A percentile compares a stretch with the other conserved stretches of the same genome.
phyloP scores from a whole-genome alignment of 1,140 invertebrate genomes.

The Drosophila azteca region DNA sequence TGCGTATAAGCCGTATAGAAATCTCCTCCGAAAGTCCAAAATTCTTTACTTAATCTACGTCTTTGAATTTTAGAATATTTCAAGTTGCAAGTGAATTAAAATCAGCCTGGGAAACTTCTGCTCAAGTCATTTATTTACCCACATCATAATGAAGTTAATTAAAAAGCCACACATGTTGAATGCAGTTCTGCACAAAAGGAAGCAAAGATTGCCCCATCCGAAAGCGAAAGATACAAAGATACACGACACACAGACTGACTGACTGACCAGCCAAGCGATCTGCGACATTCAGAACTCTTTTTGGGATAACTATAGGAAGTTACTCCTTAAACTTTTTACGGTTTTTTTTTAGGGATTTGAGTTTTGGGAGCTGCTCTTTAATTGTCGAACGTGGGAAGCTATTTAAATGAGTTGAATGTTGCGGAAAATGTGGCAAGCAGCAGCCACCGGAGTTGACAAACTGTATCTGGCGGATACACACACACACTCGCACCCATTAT shows the following conservation, averaged over 20 bases:
- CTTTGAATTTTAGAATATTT: no score
- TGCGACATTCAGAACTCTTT: conserved; percentile 40
- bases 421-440: conserved; percentile 34
- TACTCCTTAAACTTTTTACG: not conserved
- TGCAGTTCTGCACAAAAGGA: conserved; percentile 51
- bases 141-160: conserved; percentile 74
- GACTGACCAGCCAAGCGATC: conserved; percentile 17
- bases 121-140: conserved; percentile 52
- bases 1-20: no score
- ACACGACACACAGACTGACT: conserved; percentile 15
- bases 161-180: conserved; percentile 79
- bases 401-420: conserved; percentile 63
- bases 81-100: no score
- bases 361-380: conserved; percentile 58
- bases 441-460: conserved; percentile 48
- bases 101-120: no score
- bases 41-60: not conserved
- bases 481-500: conserved; percentile 34
- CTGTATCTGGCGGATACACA: conserved; percentile 51
- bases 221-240: conserved; percentile 45
- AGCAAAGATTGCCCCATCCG: conserved; percentile 15
- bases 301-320: conserved; percentile 31
- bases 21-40: no score
- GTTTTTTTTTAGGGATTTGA: not conserved
- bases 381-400: conserved; percentile 77